Conservation (phyloP, 2,113 vertebrate species). For the Calidris pygmaea region DNA sequence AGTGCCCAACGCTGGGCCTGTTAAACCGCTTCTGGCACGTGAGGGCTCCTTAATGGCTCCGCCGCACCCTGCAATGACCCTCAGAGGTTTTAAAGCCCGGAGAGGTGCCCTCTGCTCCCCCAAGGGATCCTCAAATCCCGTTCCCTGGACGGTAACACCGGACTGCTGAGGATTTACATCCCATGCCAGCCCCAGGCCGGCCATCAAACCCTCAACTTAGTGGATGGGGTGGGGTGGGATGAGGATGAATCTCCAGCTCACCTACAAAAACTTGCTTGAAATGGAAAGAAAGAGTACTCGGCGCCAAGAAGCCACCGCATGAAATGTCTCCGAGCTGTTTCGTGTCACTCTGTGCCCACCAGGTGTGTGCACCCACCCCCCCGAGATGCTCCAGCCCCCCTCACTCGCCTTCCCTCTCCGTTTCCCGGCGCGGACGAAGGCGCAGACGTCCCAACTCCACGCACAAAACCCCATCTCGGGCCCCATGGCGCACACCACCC, state of each 20-base stretch:
- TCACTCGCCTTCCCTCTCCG: not conserved
- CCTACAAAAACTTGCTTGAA: not conserved
- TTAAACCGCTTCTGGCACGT: constrained; percentile 62
- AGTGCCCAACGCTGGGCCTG: constrained; percentile 28
- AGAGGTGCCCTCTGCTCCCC: not conserved
- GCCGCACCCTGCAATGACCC: not conserved
- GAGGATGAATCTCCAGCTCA: not conserved
- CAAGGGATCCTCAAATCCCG: not conserved
- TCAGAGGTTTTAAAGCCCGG: not conserved
- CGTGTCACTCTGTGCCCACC: not conserved
- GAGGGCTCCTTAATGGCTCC: constrained; percentile 44
- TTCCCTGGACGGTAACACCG: not conserved
- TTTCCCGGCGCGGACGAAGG: accelerated
- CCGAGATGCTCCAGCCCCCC: not conserved
- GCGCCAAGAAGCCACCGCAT: not conserved
- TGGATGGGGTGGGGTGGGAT: too few relatives aligned
- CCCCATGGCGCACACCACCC: not conserved
- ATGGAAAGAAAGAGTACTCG: not conserved
- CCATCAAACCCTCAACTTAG: not conserved
- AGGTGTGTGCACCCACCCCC: accelerated
- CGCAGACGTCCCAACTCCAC: constrained; percentile 28
- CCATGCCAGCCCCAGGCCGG: not conserved
- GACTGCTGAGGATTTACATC: not conserved
- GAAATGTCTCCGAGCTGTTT: not conserved
- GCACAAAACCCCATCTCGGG: not conserved